Conservation (phyloP, 2,888 invertebrate species). For the Ischnura elegans region DNA sequence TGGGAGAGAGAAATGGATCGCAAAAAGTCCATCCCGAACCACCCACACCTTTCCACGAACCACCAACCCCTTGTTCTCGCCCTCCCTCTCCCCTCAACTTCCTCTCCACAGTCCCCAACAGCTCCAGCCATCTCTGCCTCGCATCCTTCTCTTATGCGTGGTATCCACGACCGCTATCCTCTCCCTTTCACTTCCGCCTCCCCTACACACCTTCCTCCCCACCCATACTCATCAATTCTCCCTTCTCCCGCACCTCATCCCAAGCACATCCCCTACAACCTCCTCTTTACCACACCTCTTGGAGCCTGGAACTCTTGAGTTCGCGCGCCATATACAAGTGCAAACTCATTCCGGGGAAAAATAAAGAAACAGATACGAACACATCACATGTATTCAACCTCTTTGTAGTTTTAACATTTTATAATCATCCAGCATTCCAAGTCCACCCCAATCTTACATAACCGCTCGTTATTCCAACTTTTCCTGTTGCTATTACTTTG, state of each 20-base stretch:
- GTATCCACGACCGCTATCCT: too few species aligned
- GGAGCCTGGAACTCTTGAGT: background rate
- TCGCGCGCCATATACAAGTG: background rate
- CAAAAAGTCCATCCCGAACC: background rate
- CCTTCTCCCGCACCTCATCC: background rate
- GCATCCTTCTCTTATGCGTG: too few species aligned
- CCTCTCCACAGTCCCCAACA: too few species aligned
- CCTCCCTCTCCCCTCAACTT: too few species aligned
- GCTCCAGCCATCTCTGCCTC: too few species aligned
- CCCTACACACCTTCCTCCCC: background rate
- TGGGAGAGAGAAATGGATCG: slow-evolving; percentile 4
- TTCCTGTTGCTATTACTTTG: background rate
- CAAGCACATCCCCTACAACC: background rate
- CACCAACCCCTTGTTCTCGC: background rate
- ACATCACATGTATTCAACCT: too few species aligned
- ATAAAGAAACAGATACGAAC: background rate
- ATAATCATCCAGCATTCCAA: too few species aligned
- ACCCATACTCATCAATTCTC: background rate
- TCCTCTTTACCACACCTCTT: background rate
- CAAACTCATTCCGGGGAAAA: background rate
- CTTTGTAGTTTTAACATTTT: background rate
- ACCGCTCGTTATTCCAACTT: background rate
- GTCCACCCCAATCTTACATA: too few species aligned
- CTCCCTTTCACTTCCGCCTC: too few species aligned
- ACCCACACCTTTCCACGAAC: background rate